phyloP scores from a whole-genome alignment of 2,113 vertebrate genomes.

The Carettochelys insculpta region DNA sequence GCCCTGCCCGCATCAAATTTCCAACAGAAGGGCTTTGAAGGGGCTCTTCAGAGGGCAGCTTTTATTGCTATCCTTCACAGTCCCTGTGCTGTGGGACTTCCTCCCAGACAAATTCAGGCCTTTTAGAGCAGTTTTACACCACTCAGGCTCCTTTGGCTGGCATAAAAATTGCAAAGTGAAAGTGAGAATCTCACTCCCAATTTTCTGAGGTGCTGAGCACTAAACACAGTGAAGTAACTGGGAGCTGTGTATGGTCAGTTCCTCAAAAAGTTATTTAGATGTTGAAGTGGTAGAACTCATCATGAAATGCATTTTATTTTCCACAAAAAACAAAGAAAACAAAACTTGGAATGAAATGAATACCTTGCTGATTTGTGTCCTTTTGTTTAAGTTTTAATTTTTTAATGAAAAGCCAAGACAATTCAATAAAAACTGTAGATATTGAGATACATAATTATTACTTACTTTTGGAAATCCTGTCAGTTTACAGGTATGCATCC shows the following conservation, averaged over 20 bases:
- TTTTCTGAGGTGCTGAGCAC: not conserved
- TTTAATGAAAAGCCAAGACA: not conserved
- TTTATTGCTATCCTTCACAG: not conserved
- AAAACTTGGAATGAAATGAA: not conserved
- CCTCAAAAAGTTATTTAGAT: not conserved
- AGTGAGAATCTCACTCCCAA: not conserved
- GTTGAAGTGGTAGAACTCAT: not conserved
- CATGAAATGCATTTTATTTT: not conserved
- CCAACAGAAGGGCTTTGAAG: not conserved
- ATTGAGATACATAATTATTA: not conserved
- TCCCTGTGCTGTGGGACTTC: not conserved
- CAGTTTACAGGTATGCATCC: not conserved
- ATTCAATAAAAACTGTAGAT: not conserved
- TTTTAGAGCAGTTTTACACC: not conserved
- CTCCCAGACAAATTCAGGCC: too few relatives aligned
- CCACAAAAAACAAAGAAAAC: too few relatives aligned
- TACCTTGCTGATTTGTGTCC: not conserved
- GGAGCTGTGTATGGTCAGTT: not conserved
- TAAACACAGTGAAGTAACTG: not conserved
- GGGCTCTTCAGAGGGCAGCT: not conserved
- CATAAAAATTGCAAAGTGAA: not conserved
- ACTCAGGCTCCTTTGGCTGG: not conserved
- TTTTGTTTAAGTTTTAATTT: not conserved
- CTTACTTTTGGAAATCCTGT: not conserved
- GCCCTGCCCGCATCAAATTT: not conserved